phyloP scores from a whole-genome alignment of 2,888 invertebrate species.

The Dorcus hopei region DNA sequence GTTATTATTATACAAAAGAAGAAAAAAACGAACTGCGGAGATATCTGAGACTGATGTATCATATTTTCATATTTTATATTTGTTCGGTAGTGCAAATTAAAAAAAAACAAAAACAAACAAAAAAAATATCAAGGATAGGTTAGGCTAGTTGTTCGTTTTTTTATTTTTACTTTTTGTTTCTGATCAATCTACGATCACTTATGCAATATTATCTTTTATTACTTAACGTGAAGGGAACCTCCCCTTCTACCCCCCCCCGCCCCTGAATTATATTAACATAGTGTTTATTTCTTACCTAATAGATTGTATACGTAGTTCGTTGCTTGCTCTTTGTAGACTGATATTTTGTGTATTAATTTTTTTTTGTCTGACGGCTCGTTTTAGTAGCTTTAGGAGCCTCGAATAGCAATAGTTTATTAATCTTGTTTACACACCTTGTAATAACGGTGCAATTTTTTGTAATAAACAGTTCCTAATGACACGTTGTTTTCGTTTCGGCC shows the following conservation, averaged over 20 bases:
- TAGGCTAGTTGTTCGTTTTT: too few relatives aligned
- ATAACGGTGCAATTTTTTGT: slow-evolving; percentile 30
- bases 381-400: slow-evolving; percentile 5
- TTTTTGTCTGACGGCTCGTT: not conserved
- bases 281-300: slow-evolving; percentile 5
- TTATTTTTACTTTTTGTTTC: too few relatives aligned
- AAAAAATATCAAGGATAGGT: not conserved
- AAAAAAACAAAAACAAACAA: slow-evolving; percentile 1
- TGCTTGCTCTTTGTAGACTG: slow-evolving; percentile 2
- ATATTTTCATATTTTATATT: not conserved
- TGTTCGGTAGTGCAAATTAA: not conserved
- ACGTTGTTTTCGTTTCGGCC: not conserved
- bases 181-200: too few relatives aligned
- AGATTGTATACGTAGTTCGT: slow-evolving; percentile 13
- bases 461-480: slow-evolving; percentile 30
- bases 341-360: slow-evolving; percentile 9
- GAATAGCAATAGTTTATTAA: slow-evolving; percentile 10
- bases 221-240: too few relatives aligned
- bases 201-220: too few relatives aligned
- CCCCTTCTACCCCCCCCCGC: too few relatives aligned
- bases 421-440: slow-evolving; percentile 25
- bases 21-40: slow-evolving; percentile 9
- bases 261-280: not conserved
- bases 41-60: slow-evolving; percentile 20
- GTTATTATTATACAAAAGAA: slow-evolving; percentile 5